Evolutionary conservation across 2,888 invertebrate genomes (phyloP).

Genomic region (Druceiella hillmani): DNA sequence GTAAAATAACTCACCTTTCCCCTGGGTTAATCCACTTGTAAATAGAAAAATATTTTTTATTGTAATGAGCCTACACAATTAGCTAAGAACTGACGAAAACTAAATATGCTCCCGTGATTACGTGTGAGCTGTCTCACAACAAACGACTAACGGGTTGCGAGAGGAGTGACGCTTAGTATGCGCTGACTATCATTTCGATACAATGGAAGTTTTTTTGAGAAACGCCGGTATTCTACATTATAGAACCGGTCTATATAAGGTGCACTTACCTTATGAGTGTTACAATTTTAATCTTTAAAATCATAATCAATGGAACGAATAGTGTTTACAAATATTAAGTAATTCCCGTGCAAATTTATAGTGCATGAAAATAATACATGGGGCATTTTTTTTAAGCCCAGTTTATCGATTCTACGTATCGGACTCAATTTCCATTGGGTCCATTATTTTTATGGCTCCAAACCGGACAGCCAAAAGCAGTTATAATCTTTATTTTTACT

Average conservation of each 20-base stretch:
- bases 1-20: constrained; percentile 15
- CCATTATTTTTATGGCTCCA: no score
- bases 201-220: constrained; percentile 9
- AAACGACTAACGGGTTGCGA: constrained; percentile 16
- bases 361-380: no score
- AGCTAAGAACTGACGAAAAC: constrained; percentile 12
- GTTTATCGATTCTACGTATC: no score
- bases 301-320: no score
- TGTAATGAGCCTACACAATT: constrained; percentile 14
- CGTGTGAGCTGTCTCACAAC: constrained; percentile 14
- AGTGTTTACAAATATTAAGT: no score
- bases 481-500: no score
- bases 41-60: constrained; percentile 15
- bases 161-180: constrained; percentile 13
- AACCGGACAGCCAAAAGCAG: no score
- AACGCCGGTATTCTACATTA: constrained; percentile 15
- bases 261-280: no score
- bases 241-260: constrained; percentile 3
- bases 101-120: constrained; percentile 14
- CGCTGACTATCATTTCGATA: constrained; percentile 8
- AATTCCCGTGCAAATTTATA: no score
- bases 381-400: no score
- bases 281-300: no score
- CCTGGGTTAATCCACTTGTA: constrained; percentile 16
- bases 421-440: no score